A percentile compares a stretch with the other conserved stretches of the same genome.
Conservation (phyloP, 1,140 invertebrate species). For the Scaptodrosophila lebanonensis region DNA sequence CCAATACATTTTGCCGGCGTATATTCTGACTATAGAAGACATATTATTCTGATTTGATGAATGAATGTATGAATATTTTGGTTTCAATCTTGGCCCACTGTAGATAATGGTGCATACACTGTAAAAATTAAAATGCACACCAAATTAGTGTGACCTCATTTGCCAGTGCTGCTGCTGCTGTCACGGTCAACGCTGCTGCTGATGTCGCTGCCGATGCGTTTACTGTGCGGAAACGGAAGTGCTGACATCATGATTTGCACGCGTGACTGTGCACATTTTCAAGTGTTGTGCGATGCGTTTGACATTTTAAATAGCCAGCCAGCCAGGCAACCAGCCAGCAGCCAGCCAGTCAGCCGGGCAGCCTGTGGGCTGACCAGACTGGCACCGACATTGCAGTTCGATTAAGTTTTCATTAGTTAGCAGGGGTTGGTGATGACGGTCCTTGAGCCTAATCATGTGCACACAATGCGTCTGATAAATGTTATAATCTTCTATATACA, state of each 20-base stretch:
- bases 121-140: conserved; percentile 48
- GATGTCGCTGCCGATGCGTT: conserved; percentile 18
- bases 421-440: no score
- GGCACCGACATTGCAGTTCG: conserved; percentile 12
- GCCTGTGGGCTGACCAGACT: not conserved
- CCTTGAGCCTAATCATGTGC: conserved; percentile 52
- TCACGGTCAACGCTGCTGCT: not conserved
- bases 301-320: conserved; percentile 54
- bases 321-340: conserved; percentile 9
- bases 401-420: conserved; percentile 53
- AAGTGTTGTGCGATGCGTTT: conserved; percentile 36
- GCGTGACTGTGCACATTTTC: conserved; percentile 67
- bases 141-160: conserved; percentile 65
- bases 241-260: conserved; percentile 74
- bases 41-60: no score
- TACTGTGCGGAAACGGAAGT: conserved; percentile 70
- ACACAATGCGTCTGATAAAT: conserved; percentile 48
- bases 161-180: conserved; percentile 4
- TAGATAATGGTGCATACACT: conserved; percentile 14
- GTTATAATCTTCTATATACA: conserved; percentile 13
- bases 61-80: no score
- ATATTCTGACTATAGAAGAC: no score
- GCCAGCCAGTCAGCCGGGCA: not conserved
- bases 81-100: not conserved
- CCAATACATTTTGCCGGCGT: no score